phyloP scores from a whole-genome alignment of 1,140 invertebrate species.

The Ericerus pela region DNA sequence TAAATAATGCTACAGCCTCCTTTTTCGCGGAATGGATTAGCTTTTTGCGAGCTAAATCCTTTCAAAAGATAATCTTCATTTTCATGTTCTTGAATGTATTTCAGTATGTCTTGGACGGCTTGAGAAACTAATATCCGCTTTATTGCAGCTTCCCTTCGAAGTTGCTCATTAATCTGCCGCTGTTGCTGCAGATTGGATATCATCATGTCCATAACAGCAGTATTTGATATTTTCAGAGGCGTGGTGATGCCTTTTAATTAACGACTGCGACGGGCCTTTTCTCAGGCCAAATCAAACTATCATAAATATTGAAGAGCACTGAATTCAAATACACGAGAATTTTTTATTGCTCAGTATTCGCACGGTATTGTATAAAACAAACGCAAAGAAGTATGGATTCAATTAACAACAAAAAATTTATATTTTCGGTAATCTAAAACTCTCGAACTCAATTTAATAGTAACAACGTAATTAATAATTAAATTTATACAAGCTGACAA shows the following conservation, averaged over 20 bases:
- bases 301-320: too few relatives aligned
- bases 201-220: conserved; percentile 77
- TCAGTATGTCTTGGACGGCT: conserved; percentile 84
- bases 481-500: too few relatives aligned
- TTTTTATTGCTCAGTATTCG: too few relatives aligned
- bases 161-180: conserved; percentile 80
- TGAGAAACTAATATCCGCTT: conserved; percentile 74
- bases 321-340: too few relatives aligned
- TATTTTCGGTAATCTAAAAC: too few relatives aligned
- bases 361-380: too few relatives aligned
- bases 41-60: conserved; percentile 88
- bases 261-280: background rate
- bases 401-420: too few relatives aligned
- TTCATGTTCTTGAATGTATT: conserved; percentile 81
- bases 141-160: conserved; percentile 77
- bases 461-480: too few relatives aligned
- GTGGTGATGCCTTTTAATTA: conserved; percentile 13
- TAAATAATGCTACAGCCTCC: conserved; percentile 76
- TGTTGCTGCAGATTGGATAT: conserved; percentile 82
- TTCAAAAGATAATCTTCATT: conserved; percentile 89
- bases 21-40: conserved; percentile 95
- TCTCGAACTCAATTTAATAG: too few relatives aligned
- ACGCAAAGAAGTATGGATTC: too few relatives aligned
- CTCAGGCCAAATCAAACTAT: conserved; percentile 1
- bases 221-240: conserved; percentile 52